Base-by-base conservation (phyloP, 2,797 vertebrate genomes). In the Pseudotriccus pelzelni region DNA sequence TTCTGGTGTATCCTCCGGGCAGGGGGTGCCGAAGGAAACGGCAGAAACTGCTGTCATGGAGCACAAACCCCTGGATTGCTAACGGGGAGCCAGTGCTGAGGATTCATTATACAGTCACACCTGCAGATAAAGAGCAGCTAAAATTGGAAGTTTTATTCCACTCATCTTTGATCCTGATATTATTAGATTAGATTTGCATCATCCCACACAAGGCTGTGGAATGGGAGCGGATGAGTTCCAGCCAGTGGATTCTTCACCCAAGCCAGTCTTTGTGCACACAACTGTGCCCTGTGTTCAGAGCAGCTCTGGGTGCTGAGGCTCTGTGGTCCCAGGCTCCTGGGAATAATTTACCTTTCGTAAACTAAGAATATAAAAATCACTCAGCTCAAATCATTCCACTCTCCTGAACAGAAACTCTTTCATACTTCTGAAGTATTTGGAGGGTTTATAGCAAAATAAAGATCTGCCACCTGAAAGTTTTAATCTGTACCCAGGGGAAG, bases 71-170 rank as follows among this genome's bases (percentile, higher is more conserved):
- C 55, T 50, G 90, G 87, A 66, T 94, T 92, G 91, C 50, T 89
- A 92, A 91, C 53, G 76, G 95, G 59, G 90, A 96, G 79, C 79
- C 95, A 95, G 88, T 96, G 95, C 94, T 19, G 64, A 93, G 93
- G 80, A 95, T 90, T 94, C 95, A 94, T 96, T 96, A 94, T 93
- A 91, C 87, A 96, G 96, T 97, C 96, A 95, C 95, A 96, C 95
- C 94, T 93, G 96, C 96, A 96, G 94, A 94, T 92, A 96, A 96
- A 95, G 95, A 97, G 92, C 90, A 90, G 77, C 96, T 96, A 92
- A 97, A 97, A 94, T 75, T 92, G 89, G 89, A 94, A 96, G 92
- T 87, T 96, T 95, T 96, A 93, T 94, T 94, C 95, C 92, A 91
- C 93, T 96, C 87, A 84, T 95, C 95, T 96, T 94, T 96, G 96